Evolutionary conservation across 1,140 invertebrate species (phyloP).

Genomic region (Delia radicum): DNA sequence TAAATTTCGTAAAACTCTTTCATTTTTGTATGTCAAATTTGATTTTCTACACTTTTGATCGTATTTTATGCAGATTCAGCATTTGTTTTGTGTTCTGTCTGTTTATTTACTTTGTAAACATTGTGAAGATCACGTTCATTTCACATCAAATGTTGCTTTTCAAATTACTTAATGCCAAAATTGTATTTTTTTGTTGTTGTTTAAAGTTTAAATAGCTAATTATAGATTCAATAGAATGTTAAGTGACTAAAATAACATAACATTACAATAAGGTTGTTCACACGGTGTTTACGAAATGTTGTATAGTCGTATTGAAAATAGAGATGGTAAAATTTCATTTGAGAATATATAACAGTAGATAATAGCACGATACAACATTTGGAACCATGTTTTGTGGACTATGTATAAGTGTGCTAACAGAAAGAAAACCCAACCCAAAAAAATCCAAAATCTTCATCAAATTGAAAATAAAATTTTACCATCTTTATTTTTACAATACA

Average conservation of each 20-base stretch:
- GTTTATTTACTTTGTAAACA: background rate
- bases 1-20: background rate
- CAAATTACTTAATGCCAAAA: background rate
- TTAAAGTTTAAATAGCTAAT: background rate
- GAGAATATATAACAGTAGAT: no score
- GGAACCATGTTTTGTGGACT: no score
- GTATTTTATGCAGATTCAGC: background rate
- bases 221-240: background rate
- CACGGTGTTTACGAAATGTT: no score
- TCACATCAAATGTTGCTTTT: constrained; percentile 1
- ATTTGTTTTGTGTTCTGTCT: background rate
- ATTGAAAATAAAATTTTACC: no score
- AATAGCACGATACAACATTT: no score
- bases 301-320: no score
- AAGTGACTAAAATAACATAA: background rate
- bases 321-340: no score
- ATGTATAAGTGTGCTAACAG: no score
- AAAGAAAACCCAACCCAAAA: no score
- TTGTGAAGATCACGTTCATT: constrained; percentile 4
- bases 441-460: no score
- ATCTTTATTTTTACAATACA: no score
- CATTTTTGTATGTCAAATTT: background rate
- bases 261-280: no score
- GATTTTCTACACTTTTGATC: background rate
- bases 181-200: background rate